Evolutionary conservation across 2,113 vertebrate genomes (phyloP), one percentile per base, ranked within the genome.

Genomic region (Megaceryle maxima): DNA sequence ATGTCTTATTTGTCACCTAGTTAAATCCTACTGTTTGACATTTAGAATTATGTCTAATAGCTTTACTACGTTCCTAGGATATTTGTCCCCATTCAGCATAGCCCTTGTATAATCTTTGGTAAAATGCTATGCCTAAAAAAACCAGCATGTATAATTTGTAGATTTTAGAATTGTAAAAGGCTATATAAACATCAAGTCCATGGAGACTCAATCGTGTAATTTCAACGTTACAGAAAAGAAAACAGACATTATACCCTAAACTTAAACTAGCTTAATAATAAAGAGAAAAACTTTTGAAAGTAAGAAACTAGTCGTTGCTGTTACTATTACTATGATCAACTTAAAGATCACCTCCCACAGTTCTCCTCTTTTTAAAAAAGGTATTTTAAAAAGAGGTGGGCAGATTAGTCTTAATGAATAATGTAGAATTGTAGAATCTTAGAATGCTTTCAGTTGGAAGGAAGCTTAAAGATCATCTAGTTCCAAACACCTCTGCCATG

Each of bases 21-120:
- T 85, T 92, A 95, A 94, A 95, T 86, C 69, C 81, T 91, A 84
- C 66, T 94, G 84, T 91, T 96, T 96, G 94, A 92, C 81, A 79
- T 87, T 56, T 62, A 68, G 41, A 89, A 96, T 94, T 92, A 93
- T 78, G 28, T 93, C 41, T 83, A 88, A 93, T 74, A 86, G 64
- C 73, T 88, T 94, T 90, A 79, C 59, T 56, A 78, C 89, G 84
- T 92, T 95, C 48, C 29, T 83, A 44, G 44, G 21, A 39, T 86
- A 48, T 89, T 87, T 0, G 0, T 73, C 28, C 48, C 35, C 33
- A 56, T 66, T 75, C 26, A 43, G 31, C 74, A 63, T 21, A 76
- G 57, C 11, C 50, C 84, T 95, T 82, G 18, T 66, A 74, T 93
- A 92, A 82, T 84, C 46, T 87, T 75, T 87, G 64, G 69, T 75